A percentile compares a stretch with the other conserved stretches of the same genome.
phyloP scores from a whole-genome alignment of 2,797 vertebrate species.

The Lithobates sylvaticus region DNA sequence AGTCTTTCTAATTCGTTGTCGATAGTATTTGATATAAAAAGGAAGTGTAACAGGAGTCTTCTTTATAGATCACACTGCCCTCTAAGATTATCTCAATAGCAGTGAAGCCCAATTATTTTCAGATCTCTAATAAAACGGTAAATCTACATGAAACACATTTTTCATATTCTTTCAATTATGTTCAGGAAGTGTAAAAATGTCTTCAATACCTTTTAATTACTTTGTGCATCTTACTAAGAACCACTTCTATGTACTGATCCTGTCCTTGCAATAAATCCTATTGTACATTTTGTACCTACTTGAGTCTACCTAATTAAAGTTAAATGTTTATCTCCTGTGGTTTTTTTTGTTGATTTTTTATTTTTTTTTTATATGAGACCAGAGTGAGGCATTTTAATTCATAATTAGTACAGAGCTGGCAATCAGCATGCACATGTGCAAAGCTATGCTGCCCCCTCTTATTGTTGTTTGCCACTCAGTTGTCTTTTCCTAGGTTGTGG shows the following conservation, averaged over 20 bases:
- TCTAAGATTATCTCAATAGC: background rate
- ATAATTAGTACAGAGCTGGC: conserved; percentile 63
- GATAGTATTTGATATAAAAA: background rate
- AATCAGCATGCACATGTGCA: conserved; percentile 7
- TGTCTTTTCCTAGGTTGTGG: conserved; percentile 26
- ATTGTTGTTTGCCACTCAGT: conserved; percentile 53
- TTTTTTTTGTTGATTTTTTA: background rate
- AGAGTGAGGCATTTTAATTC: conserved; percentile 37
- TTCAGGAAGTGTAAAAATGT: conserved; percentile 38
- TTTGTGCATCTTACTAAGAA: conserved; percentile 34
- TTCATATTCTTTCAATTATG: conserved; percentile 53
- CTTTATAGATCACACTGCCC: background rate
- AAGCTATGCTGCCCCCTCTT: conserved; percentile 28
- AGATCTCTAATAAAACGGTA: background rate
- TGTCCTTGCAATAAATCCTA: conserved; percentile 65
- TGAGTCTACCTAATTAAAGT: conserved; percentile 62
- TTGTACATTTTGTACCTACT: conserved; percentile 67
- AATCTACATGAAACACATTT: conserved; percentile 13
- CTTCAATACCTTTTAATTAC: conserved; percentile 60
- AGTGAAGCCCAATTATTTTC: background rate
- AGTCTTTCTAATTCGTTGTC: background rate
- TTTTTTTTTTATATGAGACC: conserved; percentile 55
- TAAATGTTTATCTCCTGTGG: conserved; percentile 50
- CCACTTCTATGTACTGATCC: conserved; percentile 62
- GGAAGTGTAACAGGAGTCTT: background rate